Evolutionary conservation across 92 coral and sea anemone species (phyloP).

Genomic region (Parazoanthus swiftii): DNA sequence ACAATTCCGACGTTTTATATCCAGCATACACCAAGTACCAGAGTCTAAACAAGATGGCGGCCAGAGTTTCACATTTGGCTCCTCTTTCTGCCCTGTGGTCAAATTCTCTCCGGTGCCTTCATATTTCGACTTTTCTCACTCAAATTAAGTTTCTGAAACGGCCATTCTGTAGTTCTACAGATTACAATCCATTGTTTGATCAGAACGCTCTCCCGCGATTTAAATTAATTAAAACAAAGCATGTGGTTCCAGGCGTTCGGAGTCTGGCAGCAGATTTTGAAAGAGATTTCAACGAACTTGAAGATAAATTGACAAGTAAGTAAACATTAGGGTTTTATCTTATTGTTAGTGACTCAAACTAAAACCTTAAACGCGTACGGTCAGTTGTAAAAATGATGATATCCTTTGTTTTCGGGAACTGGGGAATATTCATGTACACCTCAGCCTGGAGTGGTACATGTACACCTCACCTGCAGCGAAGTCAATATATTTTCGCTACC

Average conservation of each 20-base stretch:
- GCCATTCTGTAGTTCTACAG: slow-evolving; percentile 70
- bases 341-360: too few relatives aligned
- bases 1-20: too few relatives aligned
- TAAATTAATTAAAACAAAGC: slow-evolving; percentile 49
- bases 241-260: slow-evolving; percentile 66
- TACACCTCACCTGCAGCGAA: too few relatives aligned
- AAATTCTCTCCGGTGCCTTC: slow-evolving; percentile 73
- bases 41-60: slow-evolving; percentile 65
- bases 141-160: slow-evolving; percentile 62
- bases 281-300: slow-evolving; percentile 61
- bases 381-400: too few relatives aligned
- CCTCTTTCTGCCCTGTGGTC: slow-evolving; percentile 60
- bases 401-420: too few relatives aligned
- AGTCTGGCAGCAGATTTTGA: slow-evolving; percentile 57
- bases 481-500: too few relatives aligned
- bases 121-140: slow-evolving; percentile 70
- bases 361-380: background rate
- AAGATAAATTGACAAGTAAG: slow-evolving; percentile 60
- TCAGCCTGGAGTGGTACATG: too few relatives aligned
- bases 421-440: too few relatives aligned
- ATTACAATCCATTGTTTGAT: slow-evolving; percentile 72
- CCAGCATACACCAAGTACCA: slow-evolving; percentile 25
- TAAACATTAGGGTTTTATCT: background rate
- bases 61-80: slow-evolving; percentile 34
- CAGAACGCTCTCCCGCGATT: slow-evolving; percentile 77